Evolutionary conservation across 2,113 vertebrate species (phyloP).

Genomic region (Willisornis vidua): DNA sequence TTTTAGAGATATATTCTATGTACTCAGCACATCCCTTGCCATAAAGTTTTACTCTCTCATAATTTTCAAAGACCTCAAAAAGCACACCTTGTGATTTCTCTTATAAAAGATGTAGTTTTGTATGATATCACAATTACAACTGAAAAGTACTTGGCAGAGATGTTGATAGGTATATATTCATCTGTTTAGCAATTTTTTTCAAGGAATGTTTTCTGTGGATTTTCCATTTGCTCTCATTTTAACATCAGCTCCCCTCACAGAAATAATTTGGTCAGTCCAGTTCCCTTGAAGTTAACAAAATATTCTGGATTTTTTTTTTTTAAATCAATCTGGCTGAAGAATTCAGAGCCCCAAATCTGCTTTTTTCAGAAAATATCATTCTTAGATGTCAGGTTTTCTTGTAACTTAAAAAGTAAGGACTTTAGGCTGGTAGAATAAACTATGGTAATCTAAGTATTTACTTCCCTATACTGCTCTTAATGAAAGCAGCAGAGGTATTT

Average conservation of each 20-base stretch:
- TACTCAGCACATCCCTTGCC: background rate
- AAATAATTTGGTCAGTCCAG: background rate
- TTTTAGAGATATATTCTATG: background rate
- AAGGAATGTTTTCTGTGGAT: background rate
- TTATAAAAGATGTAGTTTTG: background rate
- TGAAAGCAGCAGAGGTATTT: background rate
- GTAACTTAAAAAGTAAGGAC: slow-evolving; percentile 17
- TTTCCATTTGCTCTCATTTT: background rate
- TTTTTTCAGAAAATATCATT: slow-evolving; percentile 21
- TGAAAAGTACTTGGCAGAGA: background rate
- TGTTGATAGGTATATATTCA: background rate
- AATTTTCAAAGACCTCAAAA: background rate
- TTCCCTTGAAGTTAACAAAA: slow-evolving; percentile 21
- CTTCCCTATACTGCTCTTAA: background rate
- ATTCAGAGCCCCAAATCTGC: slow-evolving; percentile 4
- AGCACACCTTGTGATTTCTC: background rate
- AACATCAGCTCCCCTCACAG: background rate
- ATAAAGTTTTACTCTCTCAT: background rate
- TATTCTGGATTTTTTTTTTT: background rate
- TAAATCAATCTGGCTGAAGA: background rate
- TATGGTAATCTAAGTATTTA: background rate
- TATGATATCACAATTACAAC: background rate
- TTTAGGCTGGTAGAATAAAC: background rate
- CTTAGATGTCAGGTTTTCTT: background rate
- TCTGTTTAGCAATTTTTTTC: background rate